Evolutionary conservation across 2,113 vertebrate genomes (phyloP), one percentile per base, ranked within the genome.

Genomic region (Falcunculus frontatus): DNA sequence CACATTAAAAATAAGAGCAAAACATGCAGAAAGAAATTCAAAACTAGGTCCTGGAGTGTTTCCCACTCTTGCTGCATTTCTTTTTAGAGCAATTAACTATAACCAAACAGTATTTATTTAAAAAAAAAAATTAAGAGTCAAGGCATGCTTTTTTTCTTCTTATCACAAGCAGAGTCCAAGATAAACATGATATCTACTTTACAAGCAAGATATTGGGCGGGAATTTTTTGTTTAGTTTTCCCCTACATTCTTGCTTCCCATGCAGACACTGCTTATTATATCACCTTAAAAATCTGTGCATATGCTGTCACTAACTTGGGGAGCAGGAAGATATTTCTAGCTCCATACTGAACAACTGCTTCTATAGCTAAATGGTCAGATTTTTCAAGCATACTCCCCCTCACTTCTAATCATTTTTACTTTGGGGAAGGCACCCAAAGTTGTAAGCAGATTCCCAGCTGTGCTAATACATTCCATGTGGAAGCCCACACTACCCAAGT

Each of bases 121-220:
- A 3, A 33, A 83, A 63, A 83, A 33, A 37, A 1, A 7, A n/a
- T 9, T 37, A 0, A 60, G 30, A 56, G 4, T 33, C 37, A 56
- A 33, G 19, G 10, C 26, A 57, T 19, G 14, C 3, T 35, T 41
- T 44, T 46, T 29, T 47, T 14, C 4, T 65, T 20, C 4, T 5
- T 33, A 42, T 46, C 44, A 55, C 2, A 68, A 22, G 13, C 17
- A 32, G 25, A 79, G 13, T 39, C 46, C 30, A 63, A 76, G 33
- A 62, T 14, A 70, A 69, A 50, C 7, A 15, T 7, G 6, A 1
- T 23, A 68, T 5, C n/a, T 33, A 16, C 26, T 39, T 25, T 37
- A 57, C 56, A 65, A 6, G 3, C 25, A 83, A 76, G 32, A 60
- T 33, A 64, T 0, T 4, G 5, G 12, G 19, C 3, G 1, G 4